Percentiles rank a stretch among this genome's conserved stretches.
Conservation (phyloP, 2,113 vertebrate species). For the Paedocypris sp. region DNA sequence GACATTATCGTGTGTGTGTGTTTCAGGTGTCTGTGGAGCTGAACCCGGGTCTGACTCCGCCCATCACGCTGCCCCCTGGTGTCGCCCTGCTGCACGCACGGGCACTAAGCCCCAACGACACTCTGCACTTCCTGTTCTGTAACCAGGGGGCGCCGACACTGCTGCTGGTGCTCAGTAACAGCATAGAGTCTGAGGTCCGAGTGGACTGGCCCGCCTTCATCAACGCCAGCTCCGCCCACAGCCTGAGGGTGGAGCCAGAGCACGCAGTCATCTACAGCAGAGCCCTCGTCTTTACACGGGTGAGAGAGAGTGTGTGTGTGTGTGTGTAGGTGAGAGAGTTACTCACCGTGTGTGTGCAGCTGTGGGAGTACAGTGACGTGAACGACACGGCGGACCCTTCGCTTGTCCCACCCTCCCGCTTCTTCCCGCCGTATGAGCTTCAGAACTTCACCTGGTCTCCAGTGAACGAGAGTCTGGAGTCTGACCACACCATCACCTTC, state of each 20-base stretch:
- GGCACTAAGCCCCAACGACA: constrained; percentile 64
- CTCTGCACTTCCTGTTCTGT: constrained; percentile 77
- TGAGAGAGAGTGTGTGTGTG: constrained; percentile 30
- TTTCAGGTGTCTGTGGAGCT: constrained; percentile 65
- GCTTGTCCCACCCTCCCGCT: constrained; percentile 3
- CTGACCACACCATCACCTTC: constrained; percentile 49
- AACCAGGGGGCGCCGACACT: constrained; percentile 68
- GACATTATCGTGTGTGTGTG: background rate
- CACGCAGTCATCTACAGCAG: constrained; percentile 62
- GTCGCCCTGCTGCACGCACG: constrained; percentile 70
- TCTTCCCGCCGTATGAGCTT: constrained; percentile 67
- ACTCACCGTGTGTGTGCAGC: constrained; percentile 42
- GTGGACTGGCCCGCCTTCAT: constrained; percentile 72
- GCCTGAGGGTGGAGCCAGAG: constrained; percentile 66
- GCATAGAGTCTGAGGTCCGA: constrained; percentile 50
- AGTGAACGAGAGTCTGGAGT: constrained; percentile 42
- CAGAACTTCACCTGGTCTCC: constrained; percentile 64
- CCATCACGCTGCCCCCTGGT: background rate
- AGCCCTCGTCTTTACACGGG: constrained; percentile 70
- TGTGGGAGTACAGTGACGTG: constrained; percentile 70
- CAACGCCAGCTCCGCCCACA: constrained; percentile 37
- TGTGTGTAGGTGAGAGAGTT: background rate
- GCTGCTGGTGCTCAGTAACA: constrained; percentile 69
- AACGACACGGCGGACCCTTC: constrained; percentile 33
- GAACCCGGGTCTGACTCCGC: constrained; percentile 48